phyloP scores from a whole-genome alignment of 1,140 invertebrate genomes.

The Lithobius niger region DNA sequence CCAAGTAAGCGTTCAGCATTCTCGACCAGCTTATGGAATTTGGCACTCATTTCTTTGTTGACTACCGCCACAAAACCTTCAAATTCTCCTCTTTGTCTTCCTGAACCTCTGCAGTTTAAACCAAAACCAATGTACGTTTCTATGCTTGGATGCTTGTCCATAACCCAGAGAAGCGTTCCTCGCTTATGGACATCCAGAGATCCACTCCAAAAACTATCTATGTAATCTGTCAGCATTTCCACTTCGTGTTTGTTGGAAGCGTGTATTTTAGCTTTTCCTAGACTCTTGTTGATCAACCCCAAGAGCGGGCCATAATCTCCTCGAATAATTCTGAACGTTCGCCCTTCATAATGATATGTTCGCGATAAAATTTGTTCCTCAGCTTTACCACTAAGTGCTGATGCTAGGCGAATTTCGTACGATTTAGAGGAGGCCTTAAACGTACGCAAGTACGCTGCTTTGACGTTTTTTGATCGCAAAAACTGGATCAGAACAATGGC shows the following conservation, averaged over 20 bases:
- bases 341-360: conserved; percentile 43
- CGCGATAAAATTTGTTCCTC: conserved; percentile 29
- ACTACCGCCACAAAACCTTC: conserved; percentile 92
- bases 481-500: too few relatives aligned
- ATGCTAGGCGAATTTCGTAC: too few relatives aligned
- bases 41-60: conserved; percentile 85
- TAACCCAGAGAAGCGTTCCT: conserved; percentile 79
- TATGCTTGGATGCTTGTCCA: conserved; percentile 78
- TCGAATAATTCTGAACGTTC: conserved; percentile 56
- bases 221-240: conserved; percentile 75
- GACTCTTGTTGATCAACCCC: conserved; percentile 47
- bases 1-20: conserved; percentile 65
- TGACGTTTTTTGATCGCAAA: too few relatives aligned
- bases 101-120: conserved; percentile 86
- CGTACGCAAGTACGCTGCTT: too few relatives aligned
- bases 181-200: conserved; percentile 80
- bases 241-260: conserved; percentile 66
- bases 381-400: too few relatives aligned
- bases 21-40: conserved; percentile 65
- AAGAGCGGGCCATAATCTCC: conserved; percentile 77
- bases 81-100: conserved; percentile 84
- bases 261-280: conserved; percentile 51
- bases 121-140: conserved; percentile 93
- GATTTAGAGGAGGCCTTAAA: too few relatives aligned
- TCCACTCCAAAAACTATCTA: conserved; percentile 67